phyloP scores from a whole-genome alignment of 2,113 vertebrate species.

The Poecilia latipinna region DNA sequence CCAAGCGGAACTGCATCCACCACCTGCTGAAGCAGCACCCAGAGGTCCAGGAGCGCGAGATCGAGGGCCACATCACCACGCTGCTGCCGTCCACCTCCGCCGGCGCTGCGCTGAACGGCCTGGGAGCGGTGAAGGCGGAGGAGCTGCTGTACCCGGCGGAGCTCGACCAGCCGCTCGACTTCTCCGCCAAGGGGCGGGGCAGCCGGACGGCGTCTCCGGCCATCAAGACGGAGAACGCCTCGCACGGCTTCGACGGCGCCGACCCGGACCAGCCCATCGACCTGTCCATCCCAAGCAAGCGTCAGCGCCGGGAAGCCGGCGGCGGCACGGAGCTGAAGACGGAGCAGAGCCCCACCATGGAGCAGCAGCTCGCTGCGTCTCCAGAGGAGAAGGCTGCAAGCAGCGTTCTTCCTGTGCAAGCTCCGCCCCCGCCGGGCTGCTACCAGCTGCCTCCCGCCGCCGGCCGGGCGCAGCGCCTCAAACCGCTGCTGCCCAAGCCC shows the following conservation, averaged over 20 bases:
- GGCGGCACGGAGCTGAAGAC: conserved; percentile 58
- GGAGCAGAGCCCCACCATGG: conserved; percentile 64
- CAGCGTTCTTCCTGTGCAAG: conserved; percentile 45
- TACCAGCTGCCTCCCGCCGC: conserved; percentile 85
- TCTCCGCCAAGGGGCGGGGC: conserved; percentile 86
- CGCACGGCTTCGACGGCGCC: conserved; percentile 79
- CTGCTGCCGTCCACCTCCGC: conserved; percentile 68
- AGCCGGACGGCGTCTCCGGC: conserved; percentile 64
- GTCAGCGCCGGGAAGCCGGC: conserved; percentile 51
- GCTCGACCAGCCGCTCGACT: conserved; percentile 92
- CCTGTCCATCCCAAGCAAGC: conserved; percentile 90
- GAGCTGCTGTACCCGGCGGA: conserved; percentile 78
- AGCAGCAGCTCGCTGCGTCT: conserved; percentile 28
- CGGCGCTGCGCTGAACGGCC: conserved; percentile 34
- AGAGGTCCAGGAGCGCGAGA: conserved; percentile 91
- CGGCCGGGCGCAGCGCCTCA: conserved; percentile 86
- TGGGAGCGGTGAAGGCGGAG: conserved; percentile 81
- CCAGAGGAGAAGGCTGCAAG: conserved; percentile 71
- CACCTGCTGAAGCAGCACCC: conserved; percentile 96
- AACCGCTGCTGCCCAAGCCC: conserved; percentile 94
- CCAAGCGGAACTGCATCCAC: conserved; percentile 95
- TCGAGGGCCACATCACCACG: conserved; percentile 89
- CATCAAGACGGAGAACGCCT: conserved; percentile 84
- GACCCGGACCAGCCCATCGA: conserved; percentile 90
- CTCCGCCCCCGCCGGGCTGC: conserved; percentile 75